Evolutionary conservation across 2,797 vertebrate genomes (phyloP), one percentile per base, ranked within the genome.

Genomic region (Lagorchestes hirsutus): DNA sequence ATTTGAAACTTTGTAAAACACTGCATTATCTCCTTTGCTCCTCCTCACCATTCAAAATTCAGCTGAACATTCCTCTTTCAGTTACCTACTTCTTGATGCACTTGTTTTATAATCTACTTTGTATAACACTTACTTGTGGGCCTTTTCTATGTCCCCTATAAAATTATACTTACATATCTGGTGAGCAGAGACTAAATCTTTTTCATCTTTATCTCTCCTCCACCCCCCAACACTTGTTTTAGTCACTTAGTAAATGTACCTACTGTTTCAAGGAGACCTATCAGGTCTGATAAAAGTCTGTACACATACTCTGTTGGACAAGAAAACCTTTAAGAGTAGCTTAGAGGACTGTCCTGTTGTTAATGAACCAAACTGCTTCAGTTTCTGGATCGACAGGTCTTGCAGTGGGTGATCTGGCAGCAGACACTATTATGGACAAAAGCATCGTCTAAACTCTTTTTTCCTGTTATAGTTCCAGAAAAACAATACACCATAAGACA

Each of bases 401-500:
- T 93, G 1, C 9, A 22, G 55, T 55, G 90, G n/a, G 24, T 34
- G 40, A 4, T 58, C 56, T 58, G 18, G 0, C 18, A 2, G 90
- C 11, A 62, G 93, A 57, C 18, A 92, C 56, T 82, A 29, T 74
- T 67, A 31, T 0, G 91, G 90, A 56, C 54, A 95, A 90, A 91
- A 87, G 93, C 59, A 55, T 87, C 95, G 46, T 87, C 40, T 87
- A 87, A 87, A 87, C 74, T 82, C 67, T 55, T 74, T 92, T 92
- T 93, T 96, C 95, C 95, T 92, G 90, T 59, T 74, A 95, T 46
- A 96, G 94, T 56, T 46, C 92, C 67, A 96, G 52, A 40, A 24
- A 95, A 95, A 96, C 96, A 96, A 96, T 31, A 11, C 94, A 74
- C 90, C 93, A 90, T 46, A 57, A 95, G 55, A 54, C 90, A 92